Base-by-base conservation (phyloP, 2,797 vertebrate genomes). In the Staurois parvus region DNA sequence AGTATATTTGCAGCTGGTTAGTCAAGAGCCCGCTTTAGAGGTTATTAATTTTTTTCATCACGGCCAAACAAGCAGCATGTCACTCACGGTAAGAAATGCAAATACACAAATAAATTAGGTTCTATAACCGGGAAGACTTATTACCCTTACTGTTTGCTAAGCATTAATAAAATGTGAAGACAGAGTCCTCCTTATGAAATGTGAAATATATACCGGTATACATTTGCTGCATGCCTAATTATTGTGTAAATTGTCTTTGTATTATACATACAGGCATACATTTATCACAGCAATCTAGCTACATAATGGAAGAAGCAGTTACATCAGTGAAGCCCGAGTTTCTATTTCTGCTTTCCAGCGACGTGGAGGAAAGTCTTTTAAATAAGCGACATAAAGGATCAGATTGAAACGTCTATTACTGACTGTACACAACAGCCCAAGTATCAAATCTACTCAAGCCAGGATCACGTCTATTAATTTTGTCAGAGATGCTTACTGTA, bases 401-500 rank as follows among this genome's bases (percentile, higher is more conserved):
- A 68, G 84, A 67, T 67, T 75, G 42, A 80, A 75, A 85, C 67
- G 78, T 85, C 74, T 83, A 78, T 85, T 81, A 81, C 72, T 68
- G 78, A 72, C 74, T 37, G 28, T 70, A 83, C 79, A 86, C 66
- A 59, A 30, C 66, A 81, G 73, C 34, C 30, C 40, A 83, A 72
- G 69, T 72, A 86, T 86, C 59, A 83, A 86, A 86, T 86, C 80
- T 83, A 73, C 66, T 86, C 80, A 73, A 86, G 75, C 77, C 74
- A 48, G 62, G 70, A 83, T 81, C 72, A 76, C 64, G 72, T 82
- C 85, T 86, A 86, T 86, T 86, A 83, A 83, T 86, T 83, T 86
- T 86, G 85, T 86, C 80, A 74, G 80, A 56, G 79, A 86, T 83
- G 76, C 75, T 86, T 86, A 83, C 80, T 83, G 59, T 86, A 83